Conservation (phyloP, 2,888 invertebrate species). For the Dolomedes plantarius region DNA sequence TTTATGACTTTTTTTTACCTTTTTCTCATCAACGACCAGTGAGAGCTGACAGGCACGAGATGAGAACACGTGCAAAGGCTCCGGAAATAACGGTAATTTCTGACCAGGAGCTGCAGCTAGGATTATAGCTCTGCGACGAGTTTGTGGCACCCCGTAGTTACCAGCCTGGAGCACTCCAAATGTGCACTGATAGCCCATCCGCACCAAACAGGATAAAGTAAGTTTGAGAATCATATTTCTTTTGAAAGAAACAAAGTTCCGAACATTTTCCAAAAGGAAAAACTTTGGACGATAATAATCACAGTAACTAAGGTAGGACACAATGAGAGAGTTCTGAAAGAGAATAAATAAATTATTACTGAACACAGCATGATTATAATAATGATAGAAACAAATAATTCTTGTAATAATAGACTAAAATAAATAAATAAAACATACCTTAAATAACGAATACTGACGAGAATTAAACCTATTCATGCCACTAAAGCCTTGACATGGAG, state of each 20-base stretch:
- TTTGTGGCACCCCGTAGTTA: conserved; percentile 89
- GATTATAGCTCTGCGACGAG: conserved; percentile 83
- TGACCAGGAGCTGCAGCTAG: conserved; percentile 89
- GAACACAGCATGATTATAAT: no score
- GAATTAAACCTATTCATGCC: conserved; percentile 93
- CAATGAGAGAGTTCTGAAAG: conserved; percentile 85
- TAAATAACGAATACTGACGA: conserved; percentile 88
- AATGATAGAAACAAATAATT: neutral
- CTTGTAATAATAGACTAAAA: neutral
- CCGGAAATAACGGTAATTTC: conserved; percentile 85
- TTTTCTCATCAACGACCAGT: conserved; percentile 81
- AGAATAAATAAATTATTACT: no score
- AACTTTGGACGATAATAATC: conserved; percentile 90
- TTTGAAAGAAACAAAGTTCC: conserved; percentile 90
- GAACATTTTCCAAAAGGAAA: conserved; percentile 89
- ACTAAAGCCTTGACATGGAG: conserved; percentile 92
- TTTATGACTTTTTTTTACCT: no score
- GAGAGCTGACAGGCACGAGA: conserved; percentile 81
- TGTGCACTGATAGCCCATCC: conserved; percentile 91
- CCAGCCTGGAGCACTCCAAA: conserved; percentile 92
- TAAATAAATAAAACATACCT: conserved; percentile 75
- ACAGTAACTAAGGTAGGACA: conserved; percentile 88
- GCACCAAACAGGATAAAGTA: conserved; percentile 84
- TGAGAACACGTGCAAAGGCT: conserved; percentile 87
- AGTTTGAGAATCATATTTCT: conserved; percentile 87